Conservation (phyloP, 2,888 invertebrate species). For the Drosophila pseudotalamancana region DNA sequence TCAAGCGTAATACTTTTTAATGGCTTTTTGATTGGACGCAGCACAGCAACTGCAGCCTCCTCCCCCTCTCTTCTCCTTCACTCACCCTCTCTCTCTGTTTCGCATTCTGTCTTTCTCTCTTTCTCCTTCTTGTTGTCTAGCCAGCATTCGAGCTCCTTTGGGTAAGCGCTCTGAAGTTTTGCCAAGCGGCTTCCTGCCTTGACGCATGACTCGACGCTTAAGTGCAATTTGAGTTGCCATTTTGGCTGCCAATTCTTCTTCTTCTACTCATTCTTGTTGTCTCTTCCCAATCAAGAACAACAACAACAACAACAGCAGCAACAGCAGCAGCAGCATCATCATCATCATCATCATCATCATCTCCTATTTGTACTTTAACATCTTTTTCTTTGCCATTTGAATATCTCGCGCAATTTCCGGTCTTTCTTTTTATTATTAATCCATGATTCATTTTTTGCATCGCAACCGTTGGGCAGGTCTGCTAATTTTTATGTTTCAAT, state of each 20-base stretch:
- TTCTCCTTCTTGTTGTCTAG: neutral
- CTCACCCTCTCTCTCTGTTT: too few relatives aligned
- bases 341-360: conserved; percentile 2
- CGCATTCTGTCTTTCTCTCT: neutral
- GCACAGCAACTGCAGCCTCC: conserved; percentile 48
- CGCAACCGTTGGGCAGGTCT: neutral
- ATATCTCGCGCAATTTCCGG: conserved; percentile 74
- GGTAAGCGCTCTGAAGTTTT: conserved; percentile 51
- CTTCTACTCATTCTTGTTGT: conserved; percentile 5
- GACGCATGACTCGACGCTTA: conserved; percentile 74
- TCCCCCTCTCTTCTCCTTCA: too few relatives aligned
- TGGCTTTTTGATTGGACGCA: conserved; percentile 83
- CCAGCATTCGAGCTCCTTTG: conserved; percentile 21
- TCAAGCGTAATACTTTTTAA: conserved; percentile 83
- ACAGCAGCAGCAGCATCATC: neutral
- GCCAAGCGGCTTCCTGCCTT: conserved; percentile 70
- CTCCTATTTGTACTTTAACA: neutral
- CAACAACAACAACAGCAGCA: neutral
- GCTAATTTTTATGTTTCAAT: conserved; percentile 52
- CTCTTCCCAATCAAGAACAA: conserved; percentile 9
- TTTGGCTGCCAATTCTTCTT: conserved; percentile 40
- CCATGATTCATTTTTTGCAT: conserved; percentile 60
- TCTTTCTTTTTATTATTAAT: conserved; percentile 53
- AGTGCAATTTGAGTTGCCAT: conserved; percentile 76
- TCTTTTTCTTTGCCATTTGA: conserved; percentile 43